A percentile compares a stretch with the other conserved stretches of the same genome.
phyloP scores from a whole-genome alignment of 2,888 invertebrate genomes.

The Apotomis capreana region DNA sequence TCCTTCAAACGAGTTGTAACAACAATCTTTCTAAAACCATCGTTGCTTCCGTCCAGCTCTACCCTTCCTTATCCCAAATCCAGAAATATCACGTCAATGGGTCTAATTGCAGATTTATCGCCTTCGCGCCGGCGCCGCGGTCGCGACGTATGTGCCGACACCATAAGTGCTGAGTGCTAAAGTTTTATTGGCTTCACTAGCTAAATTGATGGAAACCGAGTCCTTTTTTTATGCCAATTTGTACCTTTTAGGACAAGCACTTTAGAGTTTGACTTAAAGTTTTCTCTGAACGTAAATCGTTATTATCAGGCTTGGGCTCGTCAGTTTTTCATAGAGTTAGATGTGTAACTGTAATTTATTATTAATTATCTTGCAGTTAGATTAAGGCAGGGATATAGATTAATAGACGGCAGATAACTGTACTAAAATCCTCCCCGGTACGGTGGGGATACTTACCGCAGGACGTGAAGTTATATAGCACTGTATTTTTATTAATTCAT shows the following conservation, averaged over 20 bases:
- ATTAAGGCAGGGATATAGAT: too few relatives aligned
- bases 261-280: conserved; percentile 5
- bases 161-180: conserved; percentile 31
- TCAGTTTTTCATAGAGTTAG: too few relatives aligned
- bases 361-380: too few relatives aligned
- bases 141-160: conserved; percentile 30
- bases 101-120: conserved; percentile 30
- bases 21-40: too few relatives aligned
- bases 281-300: background rate
- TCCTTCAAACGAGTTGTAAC: too few relatives aligned
- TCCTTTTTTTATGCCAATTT: conserved; percentile 18
- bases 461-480: too few relatives aligned
- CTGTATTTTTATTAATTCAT: too few relatives aligned
- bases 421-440: too few relatives aligned
- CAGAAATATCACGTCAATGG: conserved; percentile 16
- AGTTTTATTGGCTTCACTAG: conserved; percentile 28
- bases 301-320: background rate
- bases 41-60: background rate
- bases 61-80: background rate
- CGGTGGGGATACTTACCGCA: too few relatives aligned
- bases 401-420: too few relatives aligned
- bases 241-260: background rate
- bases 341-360: too few relatives aligned
- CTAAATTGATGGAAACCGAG: conserved; percentile 22
- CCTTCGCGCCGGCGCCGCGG: conserved; percentile 21